A percentile compares a stretch with the other conserved stretches of the same genome.
These are phyloP conservation scores for Eucera pruinosa DNA, from an alignment of 2,888 invertebrate genomes.

Conservation along the genomic window DNA sequence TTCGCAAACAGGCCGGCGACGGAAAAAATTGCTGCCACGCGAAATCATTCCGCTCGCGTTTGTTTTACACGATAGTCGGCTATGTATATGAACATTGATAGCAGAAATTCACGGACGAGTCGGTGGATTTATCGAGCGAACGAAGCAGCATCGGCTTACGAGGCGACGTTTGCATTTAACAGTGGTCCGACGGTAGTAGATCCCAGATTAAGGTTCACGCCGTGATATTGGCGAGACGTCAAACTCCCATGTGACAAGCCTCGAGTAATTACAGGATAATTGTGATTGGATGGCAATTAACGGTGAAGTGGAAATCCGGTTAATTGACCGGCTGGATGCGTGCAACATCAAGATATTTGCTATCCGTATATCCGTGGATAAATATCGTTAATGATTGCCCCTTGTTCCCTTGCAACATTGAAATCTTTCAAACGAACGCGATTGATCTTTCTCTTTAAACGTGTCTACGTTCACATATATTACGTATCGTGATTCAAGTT, in stretches of 20 bases:
- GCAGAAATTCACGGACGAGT: neutral
- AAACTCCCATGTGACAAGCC: slow-evolving; percentile 10
- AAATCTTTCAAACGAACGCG: neutral
- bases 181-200: neutral
- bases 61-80: too few relatives aligned
- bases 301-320: slow-evolving; percentile 28
- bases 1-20: neutral
- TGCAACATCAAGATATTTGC: neutral
- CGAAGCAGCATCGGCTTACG: neutral
- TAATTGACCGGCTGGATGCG: slow-evolving; percentile 18
- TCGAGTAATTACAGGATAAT: slow-evolving; percentile 41
- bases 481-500: neutral
- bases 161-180: neutral
- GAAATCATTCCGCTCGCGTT: neutral
- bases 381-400: neutral
- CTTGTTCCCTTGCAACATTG: neutral
- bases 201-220: slow-evolving; percentile 26
- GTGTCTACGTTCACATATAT: neutral
- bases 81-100: too few relatives aligned
- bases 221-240: slow-evolving; percentile 14
- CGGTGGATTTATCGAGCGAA: neutral
- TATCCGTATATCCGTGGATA: neutral
- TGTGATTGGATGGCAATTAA: slow-evolving; percentile 28
- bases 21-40: neutral
- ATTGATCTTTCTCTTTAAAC: neutral